A percentile compares a stretch with the other conserved stretches of the same genome.
Evolutionary conservation across 37 sponge, comb jelly and placozoan species (phyloP).

Genomic region (Cladorhizidae sp.): DNA sequence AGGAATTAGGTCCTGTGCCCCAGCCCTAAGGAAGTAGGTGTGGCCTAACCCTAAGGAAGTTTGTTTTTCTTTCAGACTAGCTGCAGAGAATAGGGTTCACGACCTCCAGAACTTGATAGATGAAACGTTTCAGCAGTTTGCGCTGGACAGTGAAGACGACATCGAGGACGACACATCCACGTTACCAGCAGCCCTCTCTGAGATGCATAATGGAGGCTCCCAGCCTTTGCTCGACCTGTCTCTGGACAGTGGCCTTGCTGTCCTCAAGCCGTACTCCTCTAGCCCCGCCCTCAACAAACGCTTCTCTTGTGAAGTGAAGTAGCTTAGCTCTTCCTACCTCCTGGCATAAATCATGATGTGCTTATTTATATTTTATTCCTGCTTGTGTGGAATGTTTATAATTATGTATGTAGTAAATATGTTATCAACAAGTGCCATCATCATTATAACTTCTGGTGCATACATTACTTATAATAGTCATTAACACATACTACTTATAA

Average conservation of each 20-base stretch:
- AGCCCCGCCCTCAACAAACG: constrained; percentile 1
- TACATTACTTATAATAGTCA: background rate
- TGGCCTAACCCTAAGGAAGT: background rate
- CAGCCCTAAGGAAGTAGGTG: background rate
- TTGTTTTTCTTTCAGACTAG: constrained; percentile 15
- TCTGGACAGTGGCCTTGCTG: background rate
- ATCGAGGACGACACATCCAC: background rate
- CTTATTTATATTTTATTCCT: no score
- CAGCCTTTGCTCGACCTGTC: background rate
- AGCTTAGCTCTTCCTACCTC: no score
- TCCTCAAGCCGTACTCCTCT: background rate
- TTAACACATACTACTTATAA: background rate
- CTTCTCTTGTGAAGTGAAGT: no score
- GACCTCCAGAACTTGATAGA: constrained; percentile 55
- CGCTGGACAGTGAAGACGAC: constrained; percentile 68
- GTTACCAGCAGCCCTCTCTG: background rate
- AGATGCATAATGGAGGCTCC: background rate
- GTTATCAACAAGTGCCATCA: no score
- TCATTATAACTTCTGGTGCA: no score
- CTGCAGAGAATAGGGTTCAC: constrained; percentile 41
- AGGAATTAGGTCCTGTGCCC: background rate
- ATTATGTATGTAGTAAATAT: no score
- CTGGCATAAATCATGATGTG: no score
- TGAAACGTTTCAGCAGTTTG: constrained; percentile 78
- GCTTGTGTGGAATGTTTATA: no score